phyloP scores from a whole-genome alignment of 2,113 vertebrate species.

The Uria lomvia region DNA sequence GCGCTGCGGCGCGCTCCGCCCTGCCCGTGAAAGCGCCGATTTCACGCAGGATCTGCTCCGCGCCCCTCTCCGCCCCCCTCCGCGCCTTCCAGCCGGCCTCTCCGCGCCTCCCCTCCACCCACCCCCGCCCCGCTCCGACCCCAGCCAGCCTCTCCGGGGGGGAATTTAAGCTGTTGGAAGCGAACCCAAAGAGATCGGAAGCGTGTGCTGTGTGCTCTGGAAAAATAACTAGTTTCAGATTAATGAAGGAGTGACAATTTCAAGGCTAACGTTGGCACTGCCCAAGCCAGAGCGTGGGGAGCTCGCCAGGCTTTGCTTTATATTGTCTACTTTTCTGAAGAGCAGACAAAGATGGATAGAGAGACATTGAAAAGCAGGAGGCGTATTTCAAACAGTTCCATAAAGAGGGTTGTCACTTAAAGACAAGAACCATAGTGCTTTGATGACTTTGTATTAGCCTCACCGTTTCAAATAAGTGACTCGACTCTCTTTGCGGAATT shows the following conservation, averaged over 20 bases:
- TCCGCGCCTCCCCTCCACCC: not conserved
- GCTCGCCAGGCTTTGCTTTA: constrained; percentile 78
- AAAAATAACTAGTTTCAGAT: constrained; percentile 75
- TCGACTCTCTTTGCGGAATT: constrained; percentile 55
- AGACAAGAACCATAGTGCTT: constrained; percentile 83
- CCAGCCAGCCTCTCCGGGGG: not conserved
- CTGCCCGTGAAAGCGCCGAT: constrained; percentile 19
- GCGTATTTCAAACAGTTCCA: constrained; percentile 78
- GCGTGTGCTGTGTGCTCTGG: constrained; percentile 68
- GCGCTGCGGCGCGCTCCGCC: not conserved
- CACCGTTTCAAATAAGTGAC: constrained; percentile 73
- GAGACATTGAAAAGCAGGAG: constrained; percentile 82
- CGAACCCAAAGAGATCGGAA: constrained; percentile 65
- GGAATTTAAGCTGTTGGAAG: constrained; percentile 25
- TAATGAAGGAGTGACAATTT: constrained; percentile 82
- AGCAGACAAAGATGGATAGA: constrained; percentile 85
- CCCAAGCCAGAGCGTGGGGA: constrained; percentile 78
- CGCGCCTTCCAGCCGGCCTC: not conserved
- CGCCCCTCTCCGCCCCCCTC: not conserved
- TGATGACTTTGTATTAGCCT: constrained; percentile 83
- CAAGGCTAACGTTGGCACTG: constrained; percentile 80
- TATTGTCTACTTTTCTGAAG: constrained; percentile 79
- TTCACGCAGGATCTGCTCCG: constrained; percentile 33
- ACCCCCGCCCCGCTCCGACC: not conserved
- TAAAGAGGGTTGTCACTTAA: constrained; percentile 82